Evolutionary conservation across 2,113 vertebrate genomes (phyloP).

Genomic region (Caloenas nicobarica): DNA sequence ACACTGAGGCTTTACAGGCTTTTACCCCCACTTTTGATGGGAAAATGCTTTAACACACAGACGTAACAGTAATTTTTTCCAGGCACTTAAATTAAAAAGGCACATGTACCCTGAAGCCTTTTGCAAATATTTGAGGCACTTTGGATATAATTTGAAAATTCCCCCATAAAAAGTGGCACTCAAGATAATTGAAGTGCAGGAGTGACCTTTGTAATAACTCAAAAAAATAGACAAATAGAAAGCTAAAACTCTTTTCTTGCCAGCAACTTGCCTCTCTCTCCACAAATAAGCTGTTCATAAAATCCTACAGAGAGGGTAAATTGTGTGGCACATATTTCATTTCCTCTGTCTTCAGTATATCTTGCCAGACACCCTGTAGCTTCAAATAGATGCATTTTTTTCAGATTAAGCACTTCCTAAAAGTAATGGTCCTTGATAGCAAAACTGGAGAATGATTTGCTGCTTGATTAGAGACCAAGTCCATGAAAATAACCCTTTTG

Average conservation of each 20-base stretch:
- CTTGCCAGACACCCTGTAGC: background rate
- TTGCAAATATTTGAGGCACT: constrained; percentile 50
- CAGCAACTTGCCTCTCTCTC: background rate
- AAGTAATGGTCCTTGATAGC: constrained; percentile 56
- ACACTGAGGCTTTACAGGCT: background rate
- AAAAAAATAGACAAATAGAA: constrained; percentile 25
- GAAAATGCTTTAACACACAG: background rate
- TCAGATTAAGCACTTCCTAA: constrained; percentile 51
- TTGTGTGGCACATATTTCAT: constrained; percentile 28
- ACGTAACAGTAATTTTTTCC: background rate
- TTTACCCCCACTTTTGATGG: background rate
- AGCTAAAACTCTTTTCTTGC: constrained; percentile 19
- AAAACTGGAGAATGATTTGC: constrained; percentile 55
- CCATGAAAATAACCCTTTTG: constrained; percentile 46
- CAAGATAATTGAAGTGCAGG: background rate
- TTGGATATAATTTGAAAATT: constrained; percentile 54
- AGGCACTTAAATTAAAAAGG: constrained; percentile 42
- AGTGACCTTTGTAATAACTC: constrained; percentile 57
- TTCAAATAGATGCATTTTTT: constrained; percentile 37
- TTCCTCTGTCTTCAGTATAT: constrained; percentile 17
- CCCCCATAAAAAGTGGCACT: constrained; percentile 25
- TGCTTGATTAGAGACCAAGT: constrained; percentile 52
- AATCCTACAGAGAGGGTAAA: background rate
- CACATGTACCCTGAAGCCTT: background rate
- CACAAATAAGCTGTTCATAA: constrained; percentile 48